Evolutionary conservation across 1,140 invertebrate genomes (phyloP), one percentile per base, ranked within the genome.

Genomic region (Euura saliciscinereae): DNA sequence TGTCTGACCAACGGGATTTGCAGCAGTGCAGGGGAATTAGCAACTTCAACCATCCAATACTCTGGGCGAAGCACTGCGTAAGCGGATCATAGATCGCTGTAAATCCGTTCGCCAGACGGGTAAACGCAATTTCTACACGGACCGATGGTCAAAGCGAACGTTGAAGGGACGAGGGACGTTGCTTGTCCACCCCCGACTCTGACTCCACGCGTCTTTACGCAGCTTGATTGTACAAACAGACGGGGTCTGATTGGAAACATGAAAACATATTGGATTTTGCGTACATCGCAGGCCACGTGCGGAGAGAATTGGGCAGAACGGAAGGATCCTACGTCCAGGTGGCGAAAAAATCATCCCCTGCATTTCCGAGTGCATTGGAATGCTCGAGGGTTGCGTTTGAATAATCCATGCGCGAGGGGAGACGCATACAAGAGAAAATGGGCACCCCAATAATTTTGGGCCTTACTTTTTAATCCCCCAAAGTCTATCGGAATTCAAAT

Each of bases 51-150:
- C 51, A 11, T 8, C 51, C 8, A 59, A 59, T 59, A 59, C 13
- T 11, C 8, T 3, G 51, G 51, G 51, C 51, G 13, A 59, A 59
- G 51, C 51, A 59, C 8, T 59, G 51, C 51, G 8, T 59, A 59
- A 59, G 51, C 51, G 51, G 51, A 59, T 59, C 51, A 59, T 59
- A 6, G 51, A n/a, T 11, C 3, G 51, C 13, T 11, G 8, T 2
- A 59, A 59, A 59, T 59, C 51, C 51, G 51, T 59, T 59, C 51
- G 51, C 51, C 51, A 59, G 51, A 59, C 51, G 51, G 51, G 51
- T 3, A 59, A 59, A 59, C 51, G 51, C 51, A 59, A 59, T 59
- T 59, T n/a, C 51, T 59, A 11, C 51, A 59, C 51, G 51, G 8
- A 1, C 51, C 51, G 51, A 11, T 59, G 51, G 6, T 59, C 51